Percentiles rank a stretch among this genome's conserved stretches.
Evolutionary conservation across 1,140 invertebrate genomes (phyloP).

Genomic region (Pseudomyrmex cubaensis): DNA sequence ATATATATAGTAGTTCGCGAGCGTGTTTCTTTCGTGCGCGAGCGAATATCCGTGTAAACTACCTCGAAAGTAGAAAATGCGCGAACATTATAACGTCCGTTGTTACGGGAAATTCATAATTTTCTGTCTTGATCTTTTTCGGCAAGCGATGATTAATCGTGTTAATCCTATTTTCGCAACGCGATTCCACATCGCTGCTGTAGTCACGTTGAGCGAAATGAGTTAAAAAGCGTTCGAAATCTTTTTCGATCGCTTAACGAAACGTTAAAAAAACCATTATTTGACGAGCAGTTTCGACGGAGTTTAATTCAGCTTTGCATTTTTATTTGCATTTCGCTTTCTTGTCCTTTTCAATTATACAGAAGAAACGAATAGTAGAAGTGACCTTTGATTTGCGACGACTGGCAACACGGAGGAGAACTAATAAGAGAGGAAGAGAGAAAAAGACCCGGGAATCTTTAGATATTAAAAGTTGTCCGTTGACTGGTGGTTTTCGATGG

Average conservation of each 20-base stretch:
- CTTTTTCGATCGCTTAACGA: neutral
- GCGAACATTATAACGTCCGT: neutral
- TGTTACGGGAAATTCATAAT: conserved; percentile 1
- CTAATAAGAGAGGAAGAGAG: no score
- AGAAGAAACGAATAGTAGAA: neutral
- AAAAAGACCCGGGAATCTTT: conserved; percentile 10
- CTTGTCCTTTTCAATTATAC: conserved; percentile 24
- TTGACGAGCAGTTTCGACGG: conserved; percentile 22
- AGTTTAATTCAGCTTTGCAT: conserved; percentile 45
- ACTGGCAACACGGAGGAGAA: neutral
- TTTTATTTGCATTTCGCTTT: conserved; percentile 38
- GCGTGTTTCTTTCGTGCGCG: conserved; percentile 49
- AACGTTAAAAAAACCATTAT: conserved; percentile 20
- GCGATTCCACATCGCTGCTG: neutral
- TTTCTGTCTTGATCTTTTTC: neutral
- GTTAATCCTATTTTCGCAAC: neutral
- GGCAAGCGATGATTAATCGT: neutral
- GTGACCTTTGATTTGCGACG: conserved; percentile 27
- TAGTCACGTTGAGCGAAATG: neutral
- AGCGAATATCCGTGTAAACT: conserved; percentile 25
- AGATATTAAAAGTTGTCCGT: conserved; percentile 39
- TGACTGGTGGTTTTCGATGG: conserved; percentile 10
- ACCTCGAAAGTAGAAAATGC: conserved; percentile 16
- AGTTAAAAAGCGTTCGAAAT: neutral
- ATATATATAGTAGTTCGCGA: neutral